Conservation (phyloP, 2,797 vertebrate species). For the Capromys pilorides region DNA sequence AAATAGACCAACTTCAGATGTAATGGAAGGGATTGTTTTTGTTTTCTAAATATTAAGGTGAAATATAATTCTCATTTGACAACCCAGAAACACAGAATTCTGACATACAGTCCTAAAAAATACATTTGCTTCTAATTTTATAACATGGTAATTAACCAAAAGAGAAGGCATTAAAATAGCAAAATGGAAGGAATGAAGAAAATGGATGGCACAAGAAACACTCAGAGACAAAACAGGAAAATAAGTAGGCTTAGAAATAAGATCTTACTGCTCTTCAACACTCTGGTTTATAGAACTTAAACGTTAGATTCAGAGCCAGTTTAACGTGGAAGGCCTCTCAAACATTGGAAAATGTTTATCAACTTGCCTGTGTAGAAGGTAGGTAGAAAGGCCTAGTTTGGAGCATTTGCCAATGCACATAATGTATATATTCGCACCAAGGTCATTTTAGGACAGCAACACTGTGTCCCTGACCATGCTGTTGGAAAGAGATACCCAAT, state of each 20-base stretch:
- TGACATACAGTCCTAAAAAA: neutral
- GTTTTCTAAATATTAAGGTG: slow-evolving; percentile 46
- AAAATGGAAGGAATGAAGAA: neutral
- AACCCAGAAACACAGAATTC: slow-evolving; percentile 28
- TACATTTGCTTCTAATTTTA: slow-evolving; percentile 39
- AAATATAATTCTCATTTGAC: slow-evolving; percentile 27
- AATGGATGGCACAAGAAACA: neutral
- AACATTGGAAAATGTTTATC: neutral
- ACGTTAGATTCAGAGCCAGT: neutral
- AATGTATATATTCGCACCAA: neutral
- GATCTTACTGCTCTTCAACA: neutral
- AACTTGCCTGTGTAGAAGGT: neutral
- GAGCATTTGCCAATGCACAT: neutral
- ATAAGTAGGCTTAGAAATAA: neutral
- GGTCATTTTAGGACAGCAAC: neutral
- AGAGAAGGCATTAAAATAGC: neutral
- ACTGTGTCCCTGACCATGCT: neutral
- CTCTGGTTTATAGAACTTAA: neutral
- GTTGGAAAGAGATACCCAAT: neutral
- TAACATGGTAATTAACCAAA: neutral
- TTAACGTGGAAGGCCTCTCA: neutral
- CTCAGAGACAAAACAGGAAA: neutral
- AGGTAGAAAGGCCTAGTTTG: neutral
- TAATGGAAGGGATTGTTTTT: neutral
- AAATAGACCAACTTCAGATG: neutral